A percentile compares a stretch with the other conserved stretches of the same genome.
Conservation (phyloP, 2,888 invertebrate species). For the Mystacides longicornis region DNA sequence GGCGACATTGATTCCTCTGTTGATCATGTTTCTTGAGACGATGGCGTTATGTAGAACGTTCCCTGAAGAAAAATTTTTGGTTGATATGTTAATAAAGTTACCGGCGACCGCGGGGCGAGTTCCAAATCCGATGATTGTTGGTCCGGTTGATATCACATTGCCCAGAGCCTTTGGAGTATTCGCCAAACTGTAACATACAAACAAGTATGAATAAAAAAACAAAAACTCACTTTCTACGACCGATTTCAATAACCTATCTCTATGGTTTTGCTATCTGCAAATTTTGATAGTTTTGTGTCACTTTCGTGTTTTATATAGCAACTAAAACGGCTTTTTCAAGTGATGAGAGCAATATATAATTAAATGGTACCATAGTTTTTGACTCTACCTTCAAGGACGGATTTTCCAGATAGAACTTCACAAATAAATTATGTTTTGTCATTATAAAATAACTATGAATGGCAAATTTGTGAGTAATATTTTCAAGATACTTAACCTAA, state of each 20-base stretch:
- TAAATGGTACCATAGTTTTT: too few species aligned
- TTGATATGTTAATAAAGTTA: conserved; percentile 43
- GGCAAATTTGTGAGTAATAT: too few species aligned
- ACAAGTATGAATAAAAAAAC: conserved; percentile 1
- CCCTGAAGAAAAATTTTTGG: conserved; percentile 46
- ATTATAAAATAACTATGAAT: too few species aligned
- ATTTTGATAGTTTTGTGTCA: too few species aligned
- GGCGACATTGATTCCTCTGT: conserved; percentile 29
- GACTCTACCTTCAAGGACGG: too few species aligned
- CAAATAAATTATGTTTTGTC: too few species aligned
- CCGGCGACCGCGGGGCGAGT: conserved; percentile 37
- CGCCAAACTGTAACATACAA: conserved; percentile 35
- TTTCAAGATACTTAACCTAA: too few species aligned
- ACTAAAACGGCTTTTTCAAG: too few species aligned
- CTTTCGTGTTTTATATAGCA: too few species aligned
- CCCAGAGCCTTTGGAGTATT: conserved; percentile 43
- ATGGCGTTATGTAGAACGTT: conserved; percentile 48
- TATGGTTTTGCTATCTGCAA: neutral
- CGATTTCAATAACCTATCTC: neutral
- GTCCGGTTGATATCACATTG: conserved; percentile 47
- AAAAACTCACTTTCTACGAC: neutral
- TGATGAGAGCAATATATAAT: too few species aligned
- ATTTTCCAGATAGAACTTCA: too few species aligned
- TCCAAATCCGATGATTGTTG: conserved; percentile 45
- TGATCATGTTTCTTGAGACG: conserved; percentile 44